Conservation (phyloP, 2,888 invertebrate species). For the Ormyrus pomaceus region DNA sequence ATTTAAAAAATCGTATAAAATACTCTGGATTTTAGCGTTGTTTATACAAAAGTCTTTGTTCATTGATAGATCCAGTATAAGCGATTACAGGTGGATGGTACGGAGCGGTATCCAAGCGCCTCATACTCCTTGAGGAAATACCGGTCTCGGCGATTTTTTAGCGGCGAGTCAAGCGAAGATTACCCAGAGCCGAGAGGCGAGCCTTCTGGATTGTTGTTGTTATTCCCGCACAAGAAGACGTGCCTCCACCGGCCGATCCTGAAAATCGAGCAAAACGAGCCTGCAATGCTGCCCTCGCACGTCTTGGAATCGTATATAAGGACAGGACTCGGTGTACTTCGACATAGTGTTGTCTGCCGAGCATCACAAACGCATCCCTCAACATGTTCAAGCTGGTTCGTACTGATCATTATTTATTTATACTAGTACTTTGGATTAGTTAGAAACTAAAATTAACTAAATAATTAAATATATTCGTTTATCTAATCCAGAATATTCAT, state of each 20-base stretch:
- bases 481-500: not conserved
- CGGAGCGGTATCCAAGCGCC: too few relatives aligned
- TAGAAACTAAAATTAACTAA: not conserved
- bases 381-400: slow-evolving; percentile 77
- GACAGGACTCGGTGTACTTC: not conserved
- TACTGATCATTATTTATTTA: slow-evolving; percentile 45
- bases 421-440: not conserved
- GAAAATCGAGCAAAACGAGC: not conserved
- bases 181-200: not conserved
- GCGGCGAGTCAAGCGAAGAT: not conserved
- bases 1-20: too few relatives aligned
- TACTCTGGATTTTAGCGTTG: too few relatives aligned
- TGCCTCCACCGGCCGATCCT: not conserved
- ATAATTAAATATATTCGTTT: not conserved
- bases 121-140: not conserved
- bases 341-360: slow-evolving; percentile 19
- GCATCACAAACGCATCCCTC: slow-evolving; percentile 47
- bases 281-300: not conserved
- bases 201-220: not conserved
- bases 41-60: too few relatives aligned
- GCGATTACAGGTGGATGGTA: too few relatives aligned
- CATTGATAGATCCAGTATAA: too few relatives aligned
- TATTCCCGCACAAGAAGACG: slow-evolving; percentile 6
- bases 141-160: not conserved
- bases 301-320: not conserved